Conservation (phyloP, 1,140 invertebrate species). For the Coenobita brevimanus region DNA sequence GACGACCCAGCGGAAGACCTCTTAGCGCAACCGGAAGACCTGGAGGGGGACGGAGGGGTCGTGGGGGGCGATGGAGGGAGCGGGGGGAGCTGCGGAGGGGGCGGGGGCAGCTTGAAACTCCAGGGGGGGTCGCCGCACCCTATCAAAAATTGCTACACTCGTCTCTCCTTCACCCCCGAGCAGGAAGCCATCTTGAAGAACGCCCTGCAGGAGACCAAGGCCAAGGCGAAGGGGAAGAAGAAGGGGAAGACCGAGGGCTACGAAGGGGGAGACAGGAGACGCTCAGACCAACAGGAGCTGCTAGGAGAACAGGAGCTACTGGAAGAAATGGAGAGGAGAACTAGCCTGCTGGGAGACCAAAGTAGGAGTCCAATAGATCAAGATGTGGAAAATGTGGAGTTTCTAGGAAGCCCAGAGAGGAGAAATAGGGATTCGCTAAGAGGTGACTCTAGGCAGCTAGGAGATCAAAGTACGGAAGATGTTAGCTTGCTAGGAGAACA, state of each 20-base stretch:
- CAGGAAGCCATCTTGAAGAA: conserved; percentile 49
- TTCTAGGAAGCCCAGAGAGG: neutral
- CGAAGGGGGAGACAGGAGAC: neutral
- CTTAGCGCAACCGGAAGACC: neutral
- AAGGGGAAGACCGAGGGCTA: neutral
- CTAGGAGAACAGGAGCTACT: too few relatives aligned
- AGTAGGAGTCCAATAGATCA: neutral
- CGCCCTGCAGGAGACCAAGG: conserved; percentile 46
- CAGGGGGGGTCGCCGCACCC: conserved; percentile 50
- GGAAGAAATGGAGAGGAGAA: too few relatives aligned
- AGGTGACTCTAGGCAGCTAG: neutral
- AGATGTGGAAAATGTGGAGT: neutral
- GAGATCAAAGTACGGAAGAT: too few relatives aligned
- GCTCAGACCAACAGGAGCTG: too few relatives aligned
- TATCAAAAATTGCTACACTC: conserved; percentile 55
- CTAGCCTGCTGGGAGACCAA: neutral
- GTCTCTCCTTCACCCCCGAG: conserved; percentile 46
- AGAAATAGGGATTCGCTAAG: neutral
- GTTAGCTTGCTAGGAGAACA: too few relatives aligned
- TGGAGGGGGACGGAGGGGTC: neutral
- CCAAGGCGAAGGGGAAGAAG: conserved; percentile 18
- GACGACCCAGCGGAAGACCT: conserved; percentile 28
- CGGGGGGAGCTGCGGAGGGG: neutral
- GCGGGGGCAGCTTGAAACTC: conserved; percentile 13
- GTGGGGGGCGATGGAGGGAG: neutral